phyloP scores from a whole-genome alignment of 2,888 invertebrate species.

The Ennomos erosarius region DNA sequence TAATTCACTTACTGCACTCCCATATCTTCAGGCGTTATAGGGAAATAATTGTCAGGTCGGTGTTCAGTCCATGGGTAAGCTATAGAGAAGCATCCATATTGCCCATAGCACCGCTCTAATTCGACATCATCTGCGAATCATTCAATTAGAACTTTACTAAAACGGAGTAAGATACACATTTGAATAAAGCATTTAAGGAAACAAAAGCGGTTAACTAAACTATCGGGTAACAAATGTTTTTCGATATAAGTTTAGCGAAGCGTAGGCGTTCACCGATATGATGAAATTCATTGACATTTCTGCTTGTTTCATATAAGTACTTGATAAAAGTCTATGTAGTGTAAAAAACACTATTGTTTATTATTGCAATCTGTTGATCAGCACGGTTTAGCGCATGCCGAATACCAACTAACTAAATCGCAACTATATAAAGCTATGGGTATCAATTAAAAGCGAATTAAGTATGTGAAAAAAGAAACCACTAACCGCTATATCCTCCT shows the following conservation, averaged over 20 bases:
- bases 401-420: too few relatives aligned
- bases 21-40: conserved; percentile 88
- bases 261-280: too few relatives aligned
- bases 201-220: conserved; percentile 23
- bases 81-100: conserved; percentile 93
- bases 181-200: neutral
- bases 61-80: conserved; percentile 92
- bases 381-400: too few relatives aligned
- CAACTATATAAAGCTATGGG: neutral
- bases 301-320: too few relatives aligned
- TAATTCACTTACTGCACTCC: conserved; percentile 74
- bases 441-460: conserved; percentile 1
- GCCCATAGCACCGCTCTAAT: conserved; percentile 89
- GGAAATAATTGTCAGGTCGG: conserved; percentile 92
- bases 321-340: too few relatives aligned
- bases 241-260: too few relatives aligned
- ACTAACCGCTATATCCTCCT: conserved; percentile 69
- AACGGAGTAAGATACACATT: conserved; percentile 1
- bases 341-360: too few relatives aligned
- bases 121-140: conserved; percentile 71
- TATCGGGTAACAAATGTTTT: too few relatives aligned
- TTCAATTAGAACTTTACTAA: conserved; percentile 13
- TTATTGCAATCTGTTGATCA: too few relatives aligned
- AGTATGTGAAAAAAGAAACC: conserved; percentile 1
- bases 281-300: too few relatives aligned